Evolutionary conservation across 2,888 invertebrate species (phyloP).

Genomic region (Hemicrepidius hirtus): DNA sequence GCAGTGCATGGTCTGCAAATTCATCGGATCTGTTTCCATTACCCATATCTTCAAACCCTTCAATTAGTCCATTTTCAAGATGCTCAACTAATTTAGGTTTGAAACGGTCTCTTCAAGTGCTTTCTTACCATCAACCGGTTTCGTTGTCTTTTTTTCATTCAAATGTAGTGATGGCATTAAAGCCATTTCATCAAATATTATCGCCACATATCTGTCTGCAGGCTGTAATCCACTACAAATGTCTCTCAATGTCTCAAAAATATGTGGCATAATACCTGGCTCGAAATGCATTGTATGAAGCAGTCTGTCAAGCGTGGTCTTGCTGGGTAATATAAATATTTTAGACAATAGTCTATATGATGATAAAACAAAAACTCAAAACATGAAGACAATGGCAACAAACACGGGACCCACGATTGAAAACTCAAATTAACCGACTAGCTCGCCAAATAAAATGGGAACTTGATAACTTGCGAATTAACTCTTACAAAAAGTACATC

Average conservation of each 20-base stretch:
- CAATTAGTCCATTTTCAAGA: neutral
- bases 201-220: neutral
- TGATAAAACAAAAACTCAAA: too few relatives aligned
- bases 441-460: too few relatives aligned
- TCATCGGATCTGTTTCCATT: constrained; percentile 24
- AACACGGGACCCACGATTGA: too few relatives aligned
- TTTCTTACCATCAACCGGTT: too few relatives aligned
- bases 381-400: too few relatives aligned
- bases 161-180: neutral
- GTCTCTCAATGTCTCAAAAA: constrained; percentile 1
- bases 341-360: constrained; percentile 20
- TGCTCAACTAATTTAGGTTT: too few relatives aligned
- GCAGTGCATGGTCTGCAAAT: constrained; percentile 58
- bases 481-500: too few relatives aligned
- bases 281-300: neutral
- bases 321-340: constrained; percentile 20
- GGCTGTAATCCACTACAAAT: neutral
- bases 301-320: neutral
- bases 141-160: constrained; percentile 5
- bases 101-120: too few relatives aligned
- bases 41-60: constrained; percentile 47
- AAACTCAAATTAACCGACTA: too few relatives aligned
- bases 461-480: too few relatives aligned
- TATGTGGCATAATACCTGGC: neutral
- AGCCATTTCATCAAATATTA: constrained; percentile 21